A percentile compares a stretch with the other conserved stretches of the same genome.
Conservation (phyloP, 1,140 invertebrate species). For the Conus ventricosus region DNA sequence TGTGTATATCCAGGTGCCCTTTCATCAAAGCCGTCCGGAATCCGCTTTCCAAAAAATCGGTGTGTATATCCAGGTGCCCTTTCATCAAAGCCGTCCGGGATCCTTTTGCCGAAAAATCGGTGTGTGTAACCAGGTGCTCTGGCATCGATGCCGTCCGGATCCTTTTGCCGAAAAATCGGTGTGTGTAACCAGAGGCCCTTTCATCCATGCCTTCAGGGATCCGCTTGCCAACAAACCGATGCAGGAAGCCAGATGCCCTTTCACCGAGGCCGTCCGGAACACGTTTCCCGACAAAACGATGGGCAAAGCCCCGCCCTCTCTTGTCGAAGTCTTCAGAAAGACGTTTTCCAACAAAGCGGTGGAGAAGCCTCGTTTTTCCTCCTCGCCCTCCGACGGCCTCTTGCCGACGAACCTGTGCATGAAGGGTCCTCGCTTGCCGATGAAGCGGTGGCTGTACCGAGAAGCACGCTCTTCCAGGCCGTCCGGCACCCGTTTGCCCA, state of each 20-base stretch:
- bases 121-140: conserved; percentile 3
- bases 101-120: conserved; percentile 42
- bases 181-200: conserved; percentile 13
- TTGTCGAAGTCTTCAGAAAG: neutral
- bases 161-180: conserved; percentile 43
- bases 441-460: conserved; percentile 24
- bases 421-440: conserved; percentile 39
- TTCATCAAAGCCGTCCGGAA: neutral
- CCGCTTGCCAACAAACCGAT: conserved; percentile 33
- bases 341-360: conserved; percentile 42
- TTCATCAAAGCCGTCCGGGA: conserved; percentile 3
- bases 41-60: conserved; percentile 19
- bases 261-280: neutral
- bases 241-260: neutral
- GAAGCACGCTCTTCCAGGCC: conserved; percentile 13
- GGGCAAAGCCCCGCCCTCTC: neutral
- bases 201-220: conserved; percentile 22
- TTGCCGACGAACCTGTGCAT: conserved; percentile 38
- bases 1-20: neutral
- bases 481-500: conserved; percentile 35
- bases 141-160: conserved; percentile 7
- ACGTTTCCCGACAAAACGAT: conserved; percentile 36
- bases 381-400: conserved; percentile 4
- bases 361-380: conserved; percentile 22
- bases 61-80: conserved; percentile 3